Base-by-base conservation (phyloP, 2,113 vertebrate genomes). In the Oncorhynchus tshawytscha region DNA sequence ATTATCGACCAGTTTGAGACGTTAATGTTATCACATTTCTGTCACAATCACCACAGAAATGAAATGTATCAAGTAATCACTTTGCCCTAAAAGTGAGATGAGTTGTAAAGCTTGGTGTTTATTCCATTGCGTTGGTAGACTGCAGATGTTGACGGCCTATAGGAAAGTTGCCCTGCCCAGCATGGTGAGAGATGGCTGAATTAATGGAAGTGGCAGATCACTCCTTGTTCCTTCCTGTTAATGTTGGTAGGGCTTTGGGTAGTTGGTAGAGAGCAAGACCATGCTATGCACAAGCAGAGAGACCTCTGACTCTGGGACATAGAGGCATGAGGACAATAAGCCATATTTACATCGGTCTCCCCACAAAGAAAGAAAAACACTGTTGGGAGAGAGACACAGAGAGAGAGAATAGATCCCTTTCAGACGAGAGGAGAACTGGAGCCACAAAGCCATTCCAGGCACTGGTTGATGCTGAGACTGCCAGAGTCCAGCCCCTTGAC, bases 251-350 rank as follows among this genome's bases (percentile, higher is more conserved):
- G 39, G 39, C 9, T 45, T 45, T 45, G 39, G 39, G 83, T 91
- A 94, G 93, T 96, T 97, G 78, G 91, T 86, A n/a, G 96, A 96
- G 24, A 99, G 93, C 75, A 99, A 91, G 22, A 97, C 94, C 83
- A 97, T 94, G 79, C 88, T 94, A 91, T 99, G 95, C 2, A 97
- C 85, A 86, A 98, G 90, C 31, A 99, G 94, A 0, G 97, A 98
- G 9, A 91, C 84, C 85, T 99, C 97, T 0, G 95, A 92, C 0
- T 94, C 97, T 99, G 4, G 29, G 2, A 13, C 5, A 68, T 3
- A 24, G 48, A 1, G 71, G 11, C 16, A 72, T 67, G 16, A 70
- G 29, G 18, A 1, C 16, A 11, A 67, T 71, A 0, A 65, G 7
- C 8, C 39, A 45, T 45, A 45, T 45, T 39, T 9, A 39, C 6